Base-by-base conservation (phyloP, 2,888 invertebrate species). In the Volucella inflata region DNA sequence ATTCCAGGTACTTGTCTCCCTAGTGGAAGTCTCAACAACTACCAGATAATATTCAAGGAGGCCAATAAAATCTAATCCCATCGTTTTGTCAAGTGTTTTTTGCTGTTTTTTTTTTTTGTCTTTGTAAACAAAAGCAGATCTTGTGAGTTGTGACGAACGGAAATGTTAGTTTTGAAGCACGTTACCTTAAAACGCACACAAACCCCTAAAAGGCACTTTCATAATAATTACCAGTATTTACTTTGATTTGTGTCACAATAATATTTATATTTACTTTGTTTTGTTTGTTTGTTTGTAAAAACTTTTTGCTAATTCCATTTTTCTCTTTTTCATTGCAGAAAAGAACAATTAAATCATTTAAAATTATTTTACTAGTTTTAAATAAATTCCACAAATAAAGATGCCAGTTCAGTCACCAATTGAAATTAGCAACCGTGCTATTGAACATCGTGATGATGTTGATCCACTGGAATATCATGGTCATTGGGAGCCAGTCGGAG, bases 401-500 rank as follows among this genome's bases (percentile, higher is more conserved):
- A 92, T 92, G 92, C 92, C 92, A 67, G 92, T 92, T 64, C 92
- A 92, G 88, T 92, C 92, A 88, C 92, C 92, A 78, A 92, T 92
- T 87, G 91, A 90, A 88, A 91, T 92, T 64, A 91, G 91, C 84
- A 91, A 91, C 88, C 91, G 92, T 74, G 90, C 91, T 77, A 91
- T 92, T 76, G 92, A 91, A 88, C 91, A 92, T 87, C 89, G 90
- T 62, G 92, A 92, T 87, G 92, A 92, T 89, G 91, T 91, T 59
- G 91, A 91, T 89, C 91, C 92, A 46, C 88, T 92, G 57, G 92
- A 92, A 77, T 92, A 91, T 88, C 91, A 92, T 87, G 92, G 92
- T 10, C 92, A 92, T 85, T 92, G 92, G 92, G 92, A 92, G 83
- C 91, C 91, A 36, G 91, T 92, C 51, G 92, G 92, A 9, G 89